phyloP scores from a whole-genome alignment of 2,113 vertebrate species.

The Scomber colias region DNA sequence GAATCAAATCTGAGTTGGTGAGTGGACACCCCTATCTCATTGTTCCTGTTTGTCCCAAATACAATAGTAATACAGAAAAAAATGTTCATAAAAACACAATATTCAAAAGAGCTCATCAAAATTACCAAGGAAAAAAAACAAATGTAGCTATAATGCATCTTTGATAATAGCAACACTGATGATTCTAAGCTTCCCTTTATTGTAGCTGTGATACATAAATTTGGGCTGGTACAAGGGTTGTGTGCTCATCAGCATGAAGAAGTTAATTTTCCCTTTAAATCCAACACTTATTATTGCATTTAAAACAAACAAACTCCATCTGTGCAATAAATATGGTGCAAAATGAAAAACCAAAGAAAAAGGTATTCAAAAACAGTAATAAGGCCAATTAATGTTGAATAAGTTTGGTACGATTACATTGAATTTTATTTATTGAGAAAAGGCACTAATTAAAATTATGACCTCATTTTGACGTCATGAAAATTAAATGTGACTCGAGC shows the following conservation, averaged over 20 bases:
- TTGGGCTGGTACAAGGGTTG: conserved; percentile 71
- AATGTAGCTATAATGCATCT: conserved; percentile 21
- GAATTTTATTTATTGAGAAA: conserved; percentile 51
- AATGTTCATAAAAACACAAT: conserved; percentile 21
- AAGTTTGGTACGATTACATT: conserved; percentile 44
- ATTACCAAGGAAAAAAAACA: conserved; percentile 15
- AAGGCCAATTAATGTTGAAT: conserved; percentile 40
- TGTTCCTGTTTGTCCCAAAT: conserved; percentile 1
- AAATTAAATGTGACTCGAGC: conserved; percentile 25
- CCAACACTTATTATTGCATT: conserved; percentile 44
- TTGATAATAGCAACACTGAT: conserved; percentile 28
- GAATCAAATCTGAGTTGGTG: not conserved
- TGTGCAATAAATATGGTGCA: conserved; percentile 16
- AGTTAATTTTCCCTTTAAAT: conserved; percentile 35
- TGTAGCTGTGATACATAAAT: conserved; percentile 57
- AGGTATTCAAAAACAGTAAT: not conserved
- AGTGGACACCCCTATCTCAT: not conserved
- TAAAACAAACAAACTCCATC: conserved; percentile 31
- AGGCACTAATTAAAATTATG: conserved; percentile 71
- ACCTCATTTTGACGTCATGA: not conserved
- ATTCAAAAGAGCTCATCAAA: conserved; percentile 47
- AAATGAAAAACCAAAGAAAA: conserved; percentile 9
- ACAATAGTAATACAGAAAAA: conserved; percentile 30
- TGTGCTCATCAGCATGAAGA: conserved; percentile 75
- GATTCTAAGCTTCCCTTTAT: conserved; percentile 43